Evolutionary conservation across 2,888 invertebrate genomes (phyloP).

Genomic region (Heterodera filipjevi): DNA sequence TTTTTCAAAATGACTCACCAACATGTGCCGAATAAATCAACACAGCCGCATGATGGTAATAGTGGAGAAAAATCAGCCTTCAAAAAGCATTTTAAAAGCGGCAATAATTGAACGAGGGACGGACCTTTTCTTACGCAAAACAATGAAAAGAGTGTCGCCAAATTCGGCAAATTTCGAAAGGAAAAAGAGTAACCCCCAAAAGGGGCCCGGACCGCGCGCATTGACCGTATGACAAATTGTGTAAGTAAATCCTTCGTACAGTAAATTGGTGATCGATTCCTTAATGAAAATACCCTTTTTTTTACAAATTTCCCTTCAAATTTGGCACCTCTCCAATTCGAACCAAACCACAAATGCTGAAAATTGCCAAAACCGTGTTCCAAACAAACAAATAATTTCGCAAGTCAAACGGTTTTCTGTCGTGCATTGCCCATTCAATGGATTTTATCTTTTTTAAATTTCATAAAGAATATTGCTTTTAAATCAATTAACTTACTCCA

Average conservation of each 20-base stretch:
- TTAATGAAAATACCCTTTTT: conserved; percentile 29
- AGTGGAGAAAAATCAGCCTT: conserved; percentile 62
- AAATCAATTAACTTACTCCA: not conserved
- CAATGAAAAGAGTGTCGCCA: conserved; percentile 63
- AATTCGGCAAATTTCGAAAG: conserved; percentile 61
- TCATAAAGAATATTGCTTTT: not conserved
- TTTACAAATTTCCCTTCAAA: not conserved
- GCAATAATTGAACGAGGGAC: not conserved
- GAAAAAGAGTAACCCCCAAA: conserved; percentile 57
- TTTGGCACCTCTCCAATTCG: conserved; percentile 53
- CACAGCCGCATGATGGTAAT: conserved; percentile 65
- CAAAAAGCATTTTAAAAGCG: not conserved
- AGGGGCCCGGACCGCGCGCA: conserved; percentile 49
- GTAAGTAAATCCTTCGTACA: conserved; percentile 48
- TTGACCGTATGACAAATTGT: conserved; percentile 57
- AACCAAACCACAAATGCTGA: conserved; percentile 67
- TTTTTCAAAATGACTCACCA: conserved; percentile 43
- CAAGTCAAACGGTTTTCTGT: conserved; percentile 66
- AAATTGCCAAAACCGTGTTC: conserved; percentile 68
- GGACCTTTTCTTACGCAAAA: conserved; percentile 53
- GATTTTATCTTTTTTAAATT: conserved; percentile 57
- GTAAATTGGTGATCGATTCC: conserved; percentile 53
- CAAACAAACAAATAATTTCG: conserved; percentile 67
- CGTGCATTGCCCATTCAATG: conserved; percentile 65
- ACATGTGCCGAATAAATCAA: conserved; percentile 63